phyloP scores from a whole-genome alignment of 2,797 vertebrate genomes.

The Triplophysa bombifrons region DNA sequence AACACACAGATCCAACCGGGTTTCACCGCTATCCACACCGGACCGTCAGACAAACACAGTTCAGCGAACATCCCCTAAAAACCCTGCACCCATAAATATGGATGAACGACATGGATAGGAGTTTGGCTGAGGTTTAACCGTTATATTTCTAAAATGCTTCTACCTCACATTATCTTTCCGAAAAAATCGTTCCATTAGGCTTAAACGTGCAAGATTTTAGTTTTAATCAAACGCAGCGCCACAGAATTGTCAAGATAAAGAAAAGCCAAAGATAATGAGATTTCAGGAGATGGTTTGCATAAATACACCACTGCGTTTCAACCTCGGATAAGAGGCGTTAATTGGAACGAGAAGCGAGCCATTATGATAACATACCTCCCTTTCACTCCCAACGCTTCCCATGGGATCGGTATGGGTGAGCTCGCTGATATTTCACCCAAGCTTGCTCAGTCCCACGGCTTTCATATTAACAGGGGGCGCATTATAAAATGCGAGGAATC shows the following conservation, averaged over 20 bases:
- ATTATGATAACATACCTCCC: conserved; percentile 51
- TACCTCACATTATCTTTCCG: neutral
- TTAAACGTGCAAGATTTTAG: neutral
- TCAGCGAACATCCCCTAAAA: conserved; percentile 5
- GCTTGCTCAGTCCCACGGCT: neutral
- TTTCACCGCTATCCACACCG: neutral
- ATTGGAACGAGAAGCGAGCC: conserved; percentile 47
- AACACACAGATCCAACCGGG: neutral
- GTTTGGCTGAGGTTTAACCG: neutral
- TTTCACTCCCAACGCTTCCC: conserved; percentile 30
- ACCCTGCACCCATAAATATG: neutral
- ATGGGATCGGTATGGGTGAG: conserved; percentile 12
- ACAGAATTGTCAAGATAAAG: conserved; percentile 31
- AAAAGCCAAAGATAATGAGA: conserved; percentile 36
- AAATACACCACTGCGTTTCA: conserved; percentile 39
- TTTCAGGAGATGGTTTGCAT: conserved; percentile 37
- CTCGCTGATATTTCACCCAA: conserved; percentile 14
- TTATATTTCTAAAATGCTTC: conserved; percentile 5
- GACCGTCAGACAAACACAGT: neutral
- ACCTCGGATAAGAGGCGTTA: conserved; percentile 40
- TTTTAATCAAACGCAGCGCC: conserved; percentile 16
- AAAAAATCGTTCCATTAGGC: neutral
- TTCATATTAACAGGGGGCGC: neutral
- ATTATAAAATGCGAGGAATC: conserved; percentile 27
- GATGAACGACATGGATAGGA: neutral